Base-by-base conservation (phyloP, 2,113 vertebrate genomes). In the Opisthocomus hoazin region DNA sequence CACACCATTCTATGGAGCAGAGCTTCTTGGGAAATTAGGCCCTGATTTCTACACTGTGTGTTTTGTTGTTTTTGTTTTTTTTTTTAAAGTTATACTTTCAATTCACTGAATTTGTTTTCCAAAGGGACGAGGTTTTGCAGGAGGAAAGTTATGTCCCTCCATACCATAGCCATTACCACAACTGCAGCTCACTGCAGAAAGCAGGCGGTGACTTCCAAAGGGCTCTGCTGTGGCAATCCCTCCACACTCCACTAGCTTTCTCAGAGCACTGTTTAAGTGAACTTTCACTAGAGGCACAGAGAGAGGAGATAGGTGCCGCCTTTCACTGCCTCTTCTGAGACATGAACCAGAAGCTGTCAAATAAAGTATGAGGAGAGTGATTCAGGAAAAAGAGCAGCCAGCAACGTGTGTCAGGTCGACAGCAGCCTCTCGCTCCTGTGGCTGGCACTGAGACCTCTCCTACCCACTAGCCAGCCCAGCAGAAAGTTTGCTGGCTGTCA, bases 401-500 rank as follows among this genome's bases (percentile, higher is more conserved):
- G 30, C 39, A 79, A 10, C 3, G 2, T 10, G 2, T 43, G 78
- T 65, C 30, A 43, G 34, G 20, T 1, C 5, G 0, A 64, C 50
- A 82, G 36, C 50, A 82, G 36, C 8, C 50, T 65, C 69, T 60
- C 2, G 0, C 69, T 94, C 41, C 74, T 46, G 43, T 13, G 39
- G 10, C 24, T 74, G 45, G 17, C 65, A 70, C 37, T 74, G 95
- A 74, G 45, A 87, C 8, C 17, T 57, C 39, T 87, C 65, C 46
- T 61, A 66, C 18, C 27, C 21, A 24, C 23, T 22, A 75, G 27
- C 18, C 32, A 71, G 34, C 41, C 15, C 56, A 75, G 1, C 37
- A 53, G 4, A 6, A 69, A 65, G 18, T 51, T 57, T 70, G 15
- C 63, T 82, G 37, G 36, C 50, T 54, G 6, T 51, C 13, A 3